Base-by-base conservation (phyloP, 2,797 vertebrate species). In the Gymnothorax javanicus region DNA sequence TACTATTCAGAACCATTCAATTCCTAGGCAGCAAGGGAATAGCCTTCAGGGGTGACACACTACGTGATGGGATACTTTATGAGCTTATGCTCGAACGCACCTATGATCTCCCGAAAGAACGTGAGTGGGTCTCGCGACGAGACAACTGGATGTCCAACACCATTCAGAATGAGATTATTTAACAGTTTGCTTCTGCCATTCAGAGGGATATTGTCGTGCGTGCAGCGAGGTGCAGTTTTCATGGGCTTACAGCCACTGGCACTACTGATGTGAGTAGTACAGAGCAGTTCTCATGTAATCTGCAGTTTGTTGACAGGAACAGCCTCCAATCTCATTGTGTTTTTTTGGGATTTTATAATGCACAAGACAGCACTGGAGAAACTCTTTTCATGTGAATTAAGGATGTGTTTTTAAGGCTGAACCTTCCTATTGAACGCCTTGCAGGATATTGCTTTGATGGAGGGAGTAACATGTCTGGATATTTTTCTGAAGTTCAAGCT, bases 231-330 rank as follows among this genome's bases (percentile, higher is more conserved):
- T 23, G n/a, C n/a, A 6, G n/a, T 71, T 71, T 81, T 33, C 50
- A 81, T 52, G 77, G 77, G 6, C 43, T 81, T 8, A 81, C 77
- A 8, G 77, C 77, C 12, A 33, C 8, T 52, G 77, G 43, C 6
- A 3, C 77, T 17, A 1, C 77, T 8, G 43, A 81, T 81, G 43
- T 33, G 7, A 81, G 77, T 50, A 81, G 12, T 8, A 7, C 77
- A 17, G 43, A 81, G 77, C 3, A 81, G 9, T 33, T 5, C 50
- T 81, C 43, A 12, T 81, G 25, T 81, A 81, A 33, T 81, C 43
- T 81, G 43, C 77, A 81, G 50, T 81, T 13, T 81, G 69, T 71
- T 12, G 69, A 71, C n/a, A 17, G 13, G n/a, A 71, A 71, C n/a
- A n/a, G n/a, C 6, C 69, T 71, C 27, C 13, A 71, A 23, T 12